Base-by-base conservation (phyloP, 2,888 invertebrate genomes). In the Tillus elongatus region DNA sequence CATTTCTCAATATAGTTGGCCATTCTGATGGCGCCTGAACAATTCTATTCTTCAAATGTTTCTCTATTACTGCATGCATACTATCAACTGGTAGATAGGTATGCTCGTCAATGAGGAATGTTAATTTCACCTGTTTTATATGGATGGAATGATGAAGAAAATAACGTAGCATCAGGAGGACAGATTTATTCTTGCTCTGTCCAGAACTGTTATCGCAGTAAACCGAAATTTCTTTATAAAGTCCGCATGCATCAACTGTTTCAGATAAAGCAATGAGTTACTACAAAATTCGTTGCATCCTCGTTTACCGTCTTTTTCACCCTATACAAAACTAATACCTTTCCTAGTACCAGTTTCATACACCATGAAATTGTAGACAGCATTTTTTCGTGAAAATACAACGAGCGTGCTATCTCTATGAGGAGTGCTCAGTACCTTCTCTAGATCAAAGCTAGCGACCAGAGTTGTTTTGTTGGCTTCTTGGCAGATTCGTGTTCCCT, bases 11-110 rank as follows among this genome's bases (percentile, higher is more conserved):
- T 8, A 19, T n/a, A 8, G 24, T 19, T 8, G 6, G 6, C n/a
- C 24, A 6, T 42, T 54, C 49, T 1, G 50, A 51, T 15, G 52
- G 50, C 15, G 44, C 45, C 46, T 47, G 49, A 15, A 52, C 42
- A 32, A 42, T 50, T 15, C 44, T 36, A 35, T 45, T 51, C 34
- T 29, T 39, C 8, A 46, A 45, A 39, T 37, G 39, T 24, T 45
- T 35, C 33, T 54, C 51, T 12, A 53, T 53, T 10, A 45, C 40
- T 30, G 49, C 44, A 36, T 49, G 48, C 39, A 49, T 41, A 11
- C 33, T 40, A 37, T 54, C 53, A 2, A 54, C 54, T 4, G 54
- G 52, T 57, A 57, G 57, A 29, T 53, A 51, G 14, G 53, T 52
- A 16, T 58, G 56, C 4, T 56, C 56, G 2, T 52, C 44, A n/a